phyloP scores from a whole-genome alignment of 2,888 invertebrate species.

The Agrotis exclamationis region DNA sequence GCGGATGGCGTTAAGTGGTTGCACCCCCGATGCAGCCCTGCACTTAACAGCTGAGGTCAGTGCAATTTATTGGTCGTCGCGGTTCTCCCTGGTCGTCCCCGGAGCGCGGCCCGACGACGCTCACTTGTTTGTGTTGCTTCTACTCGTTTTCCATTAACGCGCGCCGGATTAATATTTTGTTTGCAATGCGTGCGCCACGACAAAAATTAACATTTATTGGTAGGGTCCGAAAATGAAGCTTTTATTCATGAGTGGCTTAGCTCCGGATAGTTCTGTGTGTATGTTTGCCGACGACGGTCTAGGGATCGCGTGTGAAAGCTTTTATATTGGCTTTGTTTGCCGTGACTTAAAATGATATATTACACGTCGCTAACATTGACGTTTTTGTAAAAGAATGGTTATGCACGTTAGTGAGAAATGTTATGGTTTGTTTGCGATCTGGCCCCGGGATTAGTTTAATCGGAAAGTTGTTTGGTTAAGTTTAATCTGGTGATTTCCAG shows the following conservation, averaged over 20 bases:
- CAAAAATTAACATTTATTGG: slow-evolving; percentile 91
- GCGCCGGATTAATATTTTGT: slow-evolving; percentile 90
- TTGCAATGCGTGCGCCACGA: slow-evolving; percentile 88
- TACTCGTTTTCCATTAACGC: slow-evolving; percentile 90
- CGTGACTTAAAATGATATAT: slow-evolving; percentile 90
- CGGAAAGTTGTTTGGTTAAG: slow-evolving; percentile 55
- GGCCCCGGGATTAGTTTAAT: slow-evolving; percentile 67
- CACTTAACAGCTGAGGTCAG: slow-evolving; percentile 77
- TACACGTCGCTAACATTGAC: slow-evolving; percentile 87
- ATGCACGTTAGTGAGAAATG: slow-evolving; percentile 79
- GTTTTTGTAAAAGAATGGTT: slow-evolving; percentile 84
- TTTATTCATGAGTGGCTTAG: slow-evolving; percentile 90
- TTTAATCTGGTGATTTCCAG: slow-evolving; percentile 55
- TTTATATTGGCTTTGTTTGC: slow-evolving; percentile 88
- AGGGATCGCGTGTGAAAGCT: slow-evolving; percentile 90
- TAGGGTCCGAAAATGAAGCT: slow-evolving; percentile 88
- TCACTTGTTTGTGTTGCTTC: slow-evolving; percentile 88
- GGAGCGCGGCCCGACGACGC: slow-evolving; percentile 66
- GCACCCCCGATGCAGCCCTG: slow-evolving; percentile 64
- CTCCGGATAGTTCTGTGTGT: slow-evolving; percentile 88
- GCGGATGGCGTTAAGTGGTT: slow-evolving; percentile 58
- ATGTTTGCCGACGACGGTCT: slow-evolving; percentile 87
- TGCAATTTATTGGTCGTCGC: slow-evolving; percentile 83
- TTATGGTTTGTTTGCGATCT: slow-evolving; percentile 82
- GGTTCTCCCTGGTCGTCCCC: slow-evolving; percentile 68